A percentile compares a stretch with the other conserved stretches of the same genome.
Evolutionary conservation across 64 coral and sea anemone species (phyloP).

Genomic region (Montipora capricornis): DNA sequence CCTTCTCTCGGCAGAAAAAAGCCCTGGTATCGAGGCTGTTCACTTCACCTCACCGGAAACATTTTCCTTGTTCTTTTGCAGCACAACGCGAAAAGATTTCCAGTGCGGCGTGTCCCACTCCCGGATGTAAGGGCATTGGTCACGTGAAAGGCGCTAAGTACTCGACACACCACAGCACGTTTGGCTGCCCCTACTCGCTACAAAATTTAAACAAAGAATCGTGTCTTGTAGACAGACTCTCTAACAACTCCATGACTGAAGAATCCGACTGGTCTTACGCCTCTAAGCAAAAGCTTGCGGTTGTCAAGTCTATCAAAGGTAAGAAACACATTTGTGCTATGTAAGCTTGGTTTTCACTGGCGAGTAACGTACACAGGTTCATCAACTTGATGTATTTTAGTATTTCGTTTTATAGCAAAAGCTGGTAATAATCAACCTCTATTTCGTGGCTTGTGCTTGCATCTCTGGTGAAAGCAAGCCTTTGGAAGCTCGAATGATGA

Average conservation of each 20-base stretch:
- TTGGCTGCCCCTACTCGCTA: conserved; percentile 94
- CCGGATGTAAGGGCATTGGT: conserved; percentile 95
- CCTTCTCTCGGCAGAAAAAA: too few species aligned
- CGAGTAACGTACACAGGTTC: too few species aligned
- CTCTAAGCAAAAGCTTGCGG: conserved; percentile 79
- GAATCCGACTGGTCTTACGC: conserved; percentile 98
- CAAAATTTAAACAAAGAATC: conserved; percentile 98
- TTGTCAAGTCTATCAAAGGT: conserved; percentile 54
- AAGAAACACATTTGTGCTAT: not conserved
- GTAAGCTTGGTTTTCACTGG: not conserved
- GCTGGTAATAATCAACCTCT: too few species aligned
- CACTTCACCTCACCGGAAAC: not conserved
- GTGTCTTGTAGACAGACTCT: conserved; percentile 94
- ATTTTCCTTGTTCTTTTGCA: conserved; percentile 14
- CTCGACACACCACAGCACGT: conserved; percentile 92
- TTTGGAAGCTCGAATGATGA: too few species aligned
- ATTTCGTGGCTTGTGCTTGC: too few species aligned
- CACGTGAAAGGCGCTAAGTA: conserved; percentile 98
- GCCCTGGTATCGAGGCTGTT: too few species aligned
- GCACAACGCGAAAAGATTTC: conserved; percentile 89
- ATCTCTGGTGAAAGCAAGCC: too few species aligned
- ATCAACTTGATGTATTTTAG: too few species aligned
- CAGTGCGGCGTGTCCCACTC: conserved; percentile 87
- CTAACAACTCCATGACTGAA: conserved; percentile 97
- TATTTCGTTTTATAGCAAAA: too few species aligned